A percentile compares a stretch with the other conserved stretches of the same genome.
Conservation (phyloP, 2,888 invertebrate species). For the Agrochola circellaris region DNA sequence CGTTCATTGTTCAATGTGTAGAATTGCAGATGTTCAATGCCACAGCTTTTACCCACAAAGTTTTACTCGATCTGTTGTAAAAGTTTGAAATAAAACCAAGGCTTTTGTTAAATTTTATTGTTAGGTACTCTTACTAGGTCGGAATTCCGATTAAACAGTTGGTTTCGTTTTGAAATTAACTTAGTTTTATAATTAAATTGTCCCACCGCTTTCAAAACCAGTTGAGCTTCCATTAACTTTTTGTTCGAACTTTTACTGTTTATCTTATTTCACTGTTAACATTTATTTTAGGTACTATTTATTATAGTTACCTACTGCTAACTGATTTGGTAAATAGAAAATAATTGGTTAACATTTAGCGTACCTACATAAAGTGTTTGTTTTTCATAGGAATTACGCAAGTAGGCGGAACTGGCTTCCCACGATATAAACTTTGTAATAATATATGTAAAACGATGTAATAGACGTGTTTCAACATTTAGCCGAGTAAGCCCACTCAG, state of each 20-base stretch:
- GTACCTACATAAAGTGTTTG: constrained; percentile 5
- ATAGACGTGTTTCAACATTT: constrained; percentile 50
- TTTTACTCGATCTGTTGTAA: constrained; percentile 34
- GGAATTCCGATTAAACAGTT: constrained; percentile 56
- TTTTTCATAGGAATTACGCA: constrained; percentile 22
- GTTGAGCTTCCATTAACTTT: constrained; percentile 57
- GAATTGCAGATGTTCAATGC: constrained; percentile 29
- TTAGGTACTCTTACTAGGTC: constrained; percentile 45
- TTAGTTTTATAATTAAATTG: constrained; percentile 65
- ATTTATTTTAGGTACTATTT: constrained; percentile 40
- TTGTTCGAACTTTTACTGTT: constrained; percentile 51
- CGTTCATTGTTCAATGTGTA: constrained; percentile 23
- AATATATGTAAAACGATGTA: constrained; percentile 42
- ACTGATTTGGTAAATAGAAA: constrained; percentile 4
- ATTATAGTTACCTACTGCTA: constrained; percentile 9
- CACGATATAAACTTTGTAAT: constrained; percentile 42
- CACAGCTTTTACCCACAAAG: constrained; percentile 20
- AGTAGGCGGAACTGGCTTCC: constrained; percentile 14
- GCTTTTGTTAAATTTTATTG: constrained; percentile 60
- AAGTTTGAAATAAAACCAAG: constrained; percentile 57
- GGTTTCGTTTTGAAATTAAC: constrained; percentile 58
- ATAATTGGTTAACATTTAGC: constrained; percentile 7
- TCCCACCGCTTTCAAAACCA: constrained; percentile 57
- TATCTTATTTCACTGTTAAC: constrained; percentile 47
- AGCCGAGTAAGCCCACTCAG: constrained; percentile 39